Percentiles rank a stretch among this genome's conserved stretches.
Conservation (phyloP, 2,113 vertebrate species). For the Muntiacus reevesi region DNA sequence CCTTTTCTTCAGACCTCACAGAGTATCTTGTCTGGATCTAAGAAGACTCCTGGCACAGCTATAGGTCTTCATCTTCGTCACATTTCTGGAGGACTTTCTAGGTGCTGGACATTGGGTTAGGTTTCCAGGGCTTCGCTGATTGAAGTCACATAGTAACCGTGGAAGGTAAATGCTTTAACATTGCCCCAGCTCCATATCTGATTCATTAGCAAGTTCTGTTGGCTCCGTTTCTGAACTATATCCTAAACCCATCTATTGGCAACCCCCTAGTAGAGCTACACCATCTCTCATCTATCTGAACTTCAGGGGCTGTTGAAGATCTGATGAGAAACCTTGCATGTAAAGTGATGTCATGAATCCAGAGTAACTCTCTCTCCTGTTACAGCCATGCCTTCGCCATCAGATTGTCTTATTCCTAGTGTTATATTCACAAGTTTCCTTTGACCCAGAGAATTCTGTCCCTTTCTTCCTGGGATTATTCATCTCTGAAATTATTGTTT, state of each 20-base stretch:
- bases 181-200: background rate
- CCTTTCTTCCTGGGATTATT: background rate
- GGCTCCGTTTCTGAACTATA: background rate
- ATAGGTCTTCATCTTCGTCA: fast-evolving
- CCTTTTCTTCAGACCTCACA: too few species aligned
- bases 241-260: background rate
- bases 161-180: background rate
- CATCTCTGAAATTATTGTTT: background rate
- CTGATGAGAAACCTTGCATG: background rate
- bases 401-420: too few species aligned
- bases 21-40: background rate
- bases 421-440: background rate
- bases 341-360: fast-evolving
- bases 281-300: background rate
- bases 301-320: background rate
- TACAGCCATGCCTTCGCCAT: fast-evolving
- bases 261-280: too few species aligned
- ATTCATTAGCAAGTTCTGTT: background rate
- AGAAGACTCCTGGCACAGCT: background rate
- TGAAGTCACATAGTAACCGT: background rate
- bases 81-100: background rate
- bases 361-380: background rate
- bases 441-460: background rate
- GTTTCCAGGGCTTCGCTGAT: background rate
- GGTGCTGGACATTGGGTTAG: background rate